Evolutionary conservation across 2,113 vertebrate genomes (phyloP).

Genomic region (Chaetodon auriga): DNA sequence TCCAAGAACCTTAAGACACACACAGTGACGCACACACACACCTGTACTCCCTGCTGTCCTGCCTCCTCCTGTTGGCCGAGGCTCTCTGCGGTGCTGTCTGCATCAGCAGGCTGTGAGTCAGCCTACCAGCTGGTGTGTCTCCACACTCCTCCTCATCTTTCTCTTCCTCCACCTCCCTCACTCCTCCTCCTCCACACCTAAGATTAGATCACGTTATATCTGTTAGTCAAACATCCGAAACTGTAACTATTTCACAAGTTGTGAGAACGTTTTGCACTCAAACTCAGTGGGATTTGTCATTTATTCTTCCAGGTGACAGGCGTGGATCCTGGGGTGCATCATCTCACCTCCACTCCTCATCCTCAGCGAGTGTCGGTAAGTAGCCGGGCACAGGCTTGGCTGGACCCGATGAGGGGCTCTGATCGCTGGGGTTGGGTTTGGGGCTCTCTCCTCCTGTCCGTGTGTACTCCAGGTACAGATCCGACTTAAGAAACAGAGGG

Average conservation of each 20-base stretch:
- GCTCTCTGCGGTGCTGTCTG: constrained; percentile 88
- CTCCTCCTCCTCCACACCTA: constrained; percentile 63
- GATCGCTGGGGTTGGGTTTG: constrained; percentile 90
- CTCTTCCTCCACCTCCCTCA: constrained; percentile 57
- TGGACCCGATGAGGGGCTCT: constrained; percentile 90
- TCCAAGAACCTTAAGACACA: neutral
- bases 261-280: no score
- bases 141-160: constrained; percentile 78
- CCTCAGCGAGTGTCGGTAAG: constrained; percentile 93
- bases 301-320: neutral
- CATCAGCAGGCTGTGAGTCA: constrained; percentile 92
- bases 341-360: constrained; percentile 93
- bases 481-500: constrained; percentile 96
- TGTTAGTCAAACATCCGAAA: neutral
- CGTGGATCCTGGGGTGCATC: constrained; percentile 41
- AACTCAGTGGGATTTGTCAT: neutral
- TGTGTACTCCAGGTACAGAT: constrained; percentile 95
- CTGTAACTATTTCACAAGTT: neutral
- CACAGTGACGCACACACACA: constrained; percentile 64
- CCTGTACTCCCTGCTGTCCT: constrained; percentile 92
- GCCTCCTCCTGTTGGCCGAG: constrained; percentile 83
- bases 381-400: constrained; percentile 90
- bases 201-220: constrained; percentile 8
- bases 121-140: constrained; percentile 83
- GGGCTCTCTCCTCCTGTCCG: constrained; percentile 95